These are phyloP conservation scores for Meta bourneti DNA, from an alignment of 2,888 invertebrate genomes.

Conservation along the genomic window DNA sequence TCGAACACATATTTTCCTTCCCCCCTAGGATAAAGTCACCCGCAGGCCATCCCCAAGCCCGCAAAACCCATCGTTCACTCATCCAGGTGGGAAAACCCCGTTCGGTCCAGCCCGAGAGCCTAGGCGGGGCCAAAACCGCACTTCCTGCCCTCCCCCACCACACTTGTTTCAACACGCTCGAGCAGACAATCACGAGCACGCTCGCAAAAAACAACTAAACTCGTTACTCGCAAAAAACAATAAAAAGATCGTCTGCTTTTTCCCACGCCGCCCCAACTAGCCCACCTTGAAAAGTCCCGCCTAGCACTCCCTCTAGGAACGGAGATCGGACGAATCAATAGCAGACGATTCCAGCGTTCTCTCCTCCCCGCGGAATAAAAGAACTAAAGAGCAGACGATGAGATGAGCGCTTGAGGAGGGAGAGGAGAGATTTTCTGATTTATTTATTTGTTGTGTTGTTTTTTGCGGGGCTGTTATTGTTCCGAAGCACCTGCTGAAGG, in stretches of 20 bases:
- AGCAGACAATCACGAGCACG: constrained; percentile 69
- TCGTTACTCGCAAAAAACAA: constrained; percentile 19
- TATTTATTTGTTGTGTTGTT: constrained; percentile 39
- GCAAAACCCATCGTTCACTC: background rate
- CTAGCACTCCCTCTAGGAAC: constrained; percentile 64
- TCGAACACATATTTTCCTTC: background rate
- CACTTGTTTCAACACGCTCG: constrained; percentile 27
- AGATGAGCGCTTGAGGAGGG: constrained; percentile 5
- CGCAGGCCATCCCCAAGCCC: background rate
- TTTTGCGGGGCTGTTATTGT: constrained; percentile 43
- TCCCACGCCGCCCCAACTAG: constrained; percentile 70
- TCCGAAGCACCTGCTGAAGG: constrained; percentile 48
- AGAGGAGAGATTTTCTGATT: constrained; percentile 41
- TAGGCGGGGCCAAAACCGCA: constrained; percentile 72
- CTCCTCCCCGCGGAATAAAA: constrained; percentile 62
- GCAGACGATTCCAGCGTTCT: constrained; percentile 49
- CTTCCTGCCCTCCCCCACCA: constrained; percentile 39
- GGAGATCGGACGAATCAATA: constrained; percentile 71
- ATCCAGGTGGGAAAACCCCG: constrained; percentile 70
- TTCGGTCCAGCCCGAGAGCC: constrained; percentile 58
- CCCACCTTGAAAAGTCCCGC: constrained; percentile 63
- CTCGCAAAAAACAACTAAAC: constrained; percentile 38
- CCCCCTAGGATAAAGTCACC: too few relatives aligned
- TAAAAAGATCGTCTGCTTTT: constrained; percentile 71
- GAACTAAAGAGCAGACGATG: constrained; percentile 59